A percentile compares a stretch with the other conserved stretches of the same genome.
Evolutionary conservation across 2,797 vertebrate species (phyloP).

Genomic region (Sciurus carolinensis): DNA sequence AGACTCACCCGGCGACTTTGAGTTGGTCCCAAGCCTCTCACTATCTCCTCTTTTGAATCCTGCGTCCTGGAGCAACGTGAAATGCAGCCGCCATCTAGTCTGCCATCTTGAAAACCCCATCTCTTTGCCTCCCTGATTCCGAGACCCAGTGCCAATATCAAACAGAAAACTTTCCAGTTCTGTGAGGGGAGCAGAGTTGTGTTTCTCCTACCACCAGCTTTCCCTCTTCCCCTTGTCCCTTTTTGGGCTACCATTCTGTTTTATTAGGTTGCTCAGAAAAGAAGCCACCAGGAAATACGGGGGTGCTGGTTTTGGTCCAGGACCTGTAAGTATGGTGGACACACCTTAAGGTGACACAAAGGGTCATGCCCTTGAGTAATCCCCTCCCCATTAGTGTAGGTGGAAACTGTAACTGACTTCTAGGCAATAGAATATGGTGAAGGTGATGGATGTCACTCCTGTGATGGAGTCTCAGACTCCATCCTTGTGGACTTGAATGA

Average conservation of each 20-base stretch:
- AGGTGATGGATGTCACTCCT: background rate
- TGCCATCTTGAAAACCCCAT: too few species aligned
- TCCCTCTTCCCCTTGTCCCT: background rate
- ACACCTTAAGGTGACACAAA: background rate
- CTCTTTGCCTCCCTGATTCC: background rate
- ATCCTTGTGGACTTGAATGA: background rate
- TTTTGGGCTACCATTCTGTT: background rate
- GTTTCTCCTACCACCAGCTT: background rate
- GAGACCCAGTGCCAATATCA: background rate
- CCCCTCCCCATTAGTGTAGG: too few species aligned
- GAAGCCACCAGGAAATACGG: background rate
- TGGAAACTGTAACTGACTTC: background rate
- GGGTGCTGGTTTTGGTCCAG: background rate
- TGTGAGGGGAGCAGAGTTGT: too few species aligned
- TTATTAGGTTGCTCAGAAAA: constrained; percentile 31
- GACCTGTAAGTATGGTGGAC: background rate
- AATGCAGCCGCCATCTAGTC: too few species aligned
- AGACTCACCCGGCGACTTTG: too few species aligned
- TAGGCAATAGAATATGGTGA: background rate
- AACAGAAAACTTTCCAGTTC: background rate
- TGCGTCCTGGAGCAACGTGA: too few species aligned
- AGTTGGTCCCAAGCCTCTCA: too few species aligned
- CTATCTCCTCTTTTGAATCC: too few species aligned
- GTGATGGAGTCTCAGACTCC: background rate
- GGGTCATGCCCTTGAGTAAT: background rate